Percentiles rank a stretch among this genome's conserved stretches.
These are phyloP conservation scores for Anastrepha ludens DNA, from an alignment of 1,140 invertebrate species.

Conservation along the genomic window DNA sequence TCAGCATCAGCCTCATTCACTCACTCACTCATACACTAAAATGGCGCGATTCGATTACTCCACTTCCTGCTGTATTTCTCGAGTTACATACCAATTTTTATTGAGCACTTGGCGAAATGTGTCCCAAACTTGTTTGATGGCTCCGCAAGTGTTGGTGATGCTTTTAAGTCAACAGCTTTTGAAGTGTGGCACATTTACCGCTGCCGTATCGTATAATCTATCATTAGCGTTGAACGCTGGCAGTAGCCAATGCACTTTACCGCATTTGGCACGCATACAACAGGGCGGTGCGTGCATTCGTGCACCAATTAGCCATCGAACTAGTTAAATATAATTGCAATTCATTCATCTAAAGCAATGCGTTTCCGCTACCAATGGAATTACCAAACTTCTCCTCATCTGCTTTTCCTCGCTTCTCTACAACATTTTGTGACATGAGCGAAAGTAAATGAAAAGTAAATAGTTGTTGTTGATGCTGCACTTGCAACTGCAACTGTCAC, in stretches of 20 bases:
- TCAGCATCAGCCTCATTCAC: neutral
- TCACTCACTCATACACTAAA: too few relatives aligned
- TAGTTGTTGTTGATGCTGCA: too few relatives aligned
- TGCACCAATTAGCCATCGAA: slow-evolving; percentile 12
- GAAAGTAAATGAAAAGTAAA: slow-evolving; percentile 48
- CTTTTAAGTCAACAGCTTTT: slow-evolving; percentile 49
- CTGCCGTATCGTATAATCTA: slow-evolving; percentile 18
- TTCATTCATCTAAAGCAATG: neutral
- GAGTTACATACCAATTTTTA: neutral
- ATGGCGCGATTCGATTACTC: neutral
- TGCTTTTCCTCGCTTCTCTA: neutral
- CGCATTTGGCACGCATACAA: too few relatives aligned
- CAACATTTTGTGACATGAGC: neutral
- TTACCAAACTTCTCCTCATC: neutral
- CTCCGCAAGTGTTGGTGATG: neutral
- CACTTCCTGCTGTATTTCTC: slow-evolving; percentile 11
- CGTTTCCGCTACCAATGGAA: slow-evolving; percentile 8
- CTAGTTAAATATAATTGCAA: slow-evolving; percentile 27
- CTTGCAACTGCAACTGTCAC: neutral
- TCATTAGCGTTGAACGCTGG: slow-evolving; percentile 11
- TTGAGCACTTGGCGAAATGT: neutral
- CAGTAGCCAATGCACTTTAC: slow-evolving; percentile 42
- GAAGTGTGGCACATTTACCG: slow-evolving; percentile 44
- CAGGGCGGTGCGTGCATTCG: neutral
- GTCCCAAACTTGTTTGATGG: neutral